Conservation (phyloP, 1,140 invertebrate genomes). For the Acromyrmex charruanus region DNA sequence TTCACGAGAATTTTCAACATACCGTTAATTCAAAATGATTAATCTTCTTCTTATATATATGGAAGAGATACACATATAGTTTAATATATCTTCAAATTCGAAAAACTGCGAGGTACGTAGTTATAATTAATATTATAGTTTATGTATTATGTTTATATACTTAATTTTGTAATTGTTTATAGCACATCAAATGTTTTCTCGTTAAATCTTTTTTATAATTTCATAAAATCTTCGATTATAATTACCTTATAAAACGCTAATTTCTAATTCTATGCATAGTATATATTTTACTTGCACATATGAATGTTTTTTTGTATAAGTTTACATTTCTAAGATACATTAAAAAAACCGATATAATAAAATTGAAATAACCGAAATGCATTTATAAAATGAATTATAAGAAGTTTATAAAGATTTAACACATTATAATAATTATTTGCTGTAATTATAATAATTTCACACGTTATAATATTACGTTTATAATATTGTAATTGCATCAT, state of each 20-base stretch:
- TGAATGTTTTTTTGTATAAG: background rate
- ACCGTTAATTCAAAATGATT: too few relatives aligned
- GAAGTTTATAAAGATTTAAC: background rate
- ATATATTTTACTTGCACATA: constrained; percentile 4
- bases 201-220: background rate
- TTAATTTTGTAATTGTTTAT: background rate
- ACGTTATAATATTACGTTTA: background rate
- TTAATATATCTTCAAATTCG: too few relatives aligned
- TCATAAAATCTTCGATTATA: background rate
- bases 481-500: background rate
- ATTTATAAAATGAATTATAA: background rate
- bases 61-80: too few relatives aligned
- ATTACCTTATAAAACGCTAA: too few relatives aligned
- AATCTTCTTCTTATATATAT: background rate
- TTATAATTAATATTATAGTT: too few relatives aligned
- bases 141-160: background rate
- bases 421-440: background rate
- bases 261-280: background rate
- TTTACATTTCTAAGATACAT: background rate
- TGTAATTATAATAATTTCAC: background rate
- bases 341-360: background rate
- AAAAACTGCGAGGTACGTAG: too few relatives aligned
- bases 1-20: too few relatives aligned
- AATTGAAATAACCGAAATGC: background rate
- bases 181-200: background rate